Evolutionary conservation across 2,797 vertebrate genomes (phyloP).

Genomic region (Notamacropus eugenii): DNA sequence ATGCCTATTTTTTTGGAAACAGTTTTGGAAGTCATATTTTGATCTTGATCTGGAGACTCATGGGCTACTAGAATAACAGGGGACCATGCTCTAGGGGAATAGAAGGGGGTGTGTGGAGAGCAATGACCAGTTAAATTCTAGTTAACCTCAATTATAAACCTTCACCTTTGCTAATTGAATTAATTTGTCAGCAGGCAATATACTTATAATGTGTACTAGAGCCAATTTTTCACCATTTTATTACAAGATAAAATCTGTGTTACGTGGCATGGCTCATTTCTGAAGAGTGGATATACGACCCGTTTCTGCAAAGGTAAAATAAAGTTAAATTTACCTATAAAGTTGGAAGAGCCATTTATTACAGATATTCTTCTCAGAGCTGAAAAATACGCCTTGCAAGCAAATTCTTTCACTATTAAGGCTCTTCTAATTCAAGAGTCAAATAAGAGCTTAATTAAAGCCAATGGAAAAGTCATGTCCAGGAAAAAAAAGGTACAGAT

Average conservation of each 20-base stretch:
- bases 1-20: slow-evolving; percentile 62
- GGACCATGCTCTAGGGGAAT: slow-evolving; percentile 63
- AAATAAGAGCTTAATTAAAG: slow-evolving; percentile 85
- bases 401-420: slow-evolving; percentile 84
- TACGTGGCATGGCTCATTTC: slow-evolving; percentile 65
- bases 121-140: slow-evolving; percentile 87
- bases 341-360: slow-evolving; percentile 79
- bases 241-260: slow-evolving; percentile 80
- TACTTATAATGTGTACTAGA: slow-evolving; percentile 76
- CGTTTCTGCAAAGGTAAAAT: slow-evolving; percentile 79
- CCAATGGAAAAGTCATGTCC: slow-evolving; percentile 75
- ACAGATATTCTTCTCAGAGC: slow-evolving; percentile 69
- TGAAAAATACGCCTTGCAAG: slow-evolving; percentile 79
- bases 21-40: slow-evolving; percentile 62
- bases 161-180: slow-evolving; percentile 87
- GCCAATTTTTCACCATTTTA: slow-evolving; percentile 78
- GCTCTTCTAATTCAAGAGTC: slow-evolving; percentile 83
- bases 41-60: slow-evolving; percentile 69
- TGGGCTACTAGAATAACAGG: slow-evolving; percentile 72
- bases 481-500: slow-evolving; percentile 62
- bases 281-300: slow-evolving; percentile 72
- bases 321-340: slow-evolving; percentile 82
- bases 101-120: slow-evolving; percentile 68
- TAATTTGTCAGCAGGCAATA: slow-evolving; percentile 84
- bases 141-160: slow-evolving; percentile 88